phyloP scores from a whole-genome alignment of 2,113 vertebrate genomes.

The Anser brachyrhynchus region DNA sequence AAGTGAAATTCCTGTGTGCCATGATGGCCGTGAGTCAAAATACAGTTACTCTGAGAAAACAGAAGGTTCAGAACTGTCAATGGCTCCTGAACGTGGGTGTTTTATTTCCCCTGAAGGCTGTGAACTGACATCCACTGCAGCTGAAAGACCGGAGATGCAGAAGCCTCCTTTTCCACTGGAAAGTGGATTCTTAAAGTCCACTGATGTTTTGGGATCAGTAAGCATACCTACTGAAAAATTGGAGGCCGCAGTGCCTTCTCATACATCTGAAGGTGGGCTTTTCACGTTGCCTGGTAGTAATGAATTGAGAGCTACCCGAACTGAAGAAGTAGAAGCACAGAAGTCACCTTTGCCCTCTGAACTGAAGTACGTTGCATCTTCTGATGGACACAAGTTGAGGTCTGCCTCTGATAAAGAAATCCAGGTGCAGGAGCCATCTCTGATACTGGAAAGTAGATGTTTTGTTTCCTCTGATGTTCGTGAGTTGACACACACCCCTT shows the following conservation, averaged over 20 bases:
- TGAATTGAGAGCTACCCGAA: neutral
- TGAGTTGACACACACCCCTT: neutral
- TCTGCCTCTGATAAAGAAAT: neutral
- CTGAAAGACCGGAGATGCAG: neutral
- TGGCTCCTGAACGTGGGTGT: conserved; percentile 40
- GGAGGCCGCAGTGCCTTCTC: conserved; percentile 13
- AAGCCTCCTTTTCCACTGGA: neutral
- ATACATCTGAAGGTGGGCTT: conserved; percentile 57
- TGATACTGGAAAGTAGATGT: conserved; percentile 47
- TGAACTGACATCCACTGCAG: conserved; percentile 4
- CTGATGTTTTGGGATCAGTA: conserved; percentile 25
- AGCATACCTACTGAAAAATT: neutral
- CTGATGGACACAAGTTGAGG: conserved; percentile 31
- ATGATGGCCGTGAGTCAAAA: conserved; percentile 20
- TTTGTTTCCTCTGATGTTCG: conserved; percentile 44
- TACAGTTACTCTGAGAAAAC: conserved; percentile 34
- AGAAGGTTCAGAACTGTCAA: neutral
- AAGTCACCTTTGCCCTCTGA: conserved; percentile 62
- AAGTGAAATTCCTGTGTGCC: conserved; percentile 39
- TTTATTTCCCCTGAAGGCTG: conserved; percentile 16
- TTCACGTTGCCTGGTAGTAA: conserved; percentile 21
- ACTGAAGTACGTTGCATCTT: conserved; percentile 46
- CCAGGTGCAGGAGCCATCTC: conserved; percentile 13
- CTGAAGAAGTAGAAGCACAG: neutral
- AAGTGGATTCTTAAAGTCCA: conserved; percentile 28